A percentile compares a stretch with the other conserved stretches of the same genome.
These are phyloP conservation scores for Enteromius treurensis DNA, from an alignment of 2,797 vertebrate species.

Conservation along the genomic window DNA sequence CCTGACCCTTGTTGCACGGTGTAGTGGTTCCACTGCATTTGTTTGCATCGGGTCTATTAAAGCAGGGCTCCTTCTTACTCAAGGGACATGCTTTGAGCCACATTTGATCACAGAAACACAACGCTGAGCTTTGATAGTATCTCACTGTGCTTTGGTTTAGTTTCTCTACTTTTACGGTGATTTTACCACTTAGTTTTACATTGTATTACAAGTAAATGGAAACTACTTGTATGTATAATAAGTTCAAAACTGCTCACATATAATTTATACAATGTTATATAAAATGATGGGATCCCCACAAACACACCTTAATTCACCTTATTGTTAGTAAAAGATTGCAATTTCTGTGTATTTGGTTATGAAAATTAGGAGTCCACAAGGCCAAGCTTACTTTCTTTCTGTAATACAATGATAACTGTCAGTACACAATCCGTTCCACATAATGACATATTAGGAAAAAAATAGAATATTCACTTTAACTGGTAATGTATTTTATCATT, in stretches of 20 bases:
- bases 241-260: neutral
- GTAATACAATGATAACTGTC: no score
- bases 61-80: slow-evolving; percentile 13
- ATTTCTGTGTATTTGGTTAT: neutral
- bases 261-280: neutral
- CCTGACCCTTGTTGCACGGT: slow-evolving; percentile 6
- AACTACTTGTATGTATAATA: no score
- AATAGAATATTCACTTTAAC: no score
- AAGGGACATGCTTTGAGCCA: slow-evolving; percentile 28
- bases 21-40: slow-evolving; percentile 25
- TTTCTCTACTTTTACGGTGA: neutral
- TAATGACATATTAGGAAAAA: no score
- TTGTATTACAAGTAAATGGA: neutral
- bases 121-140: slow-evolving; percentile 21
- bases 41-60: slow-evolving; percentile 36
- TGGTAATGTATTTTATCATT: neutral
- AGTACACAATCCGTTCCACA: no score
- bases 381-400: no score
- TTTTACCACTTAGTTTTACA: neutral
- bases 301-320: no score
- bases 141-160: neutral
- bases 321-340: no score
- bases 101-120: slow-evolving; percentile 36
- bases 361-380: no score
- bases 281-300: neutral